These are phyloP conservation scores for Drosophila nikananu DNA, from an alignment of 1,140 invertebrate genomes.

Conservation along the genomic window DNA sequence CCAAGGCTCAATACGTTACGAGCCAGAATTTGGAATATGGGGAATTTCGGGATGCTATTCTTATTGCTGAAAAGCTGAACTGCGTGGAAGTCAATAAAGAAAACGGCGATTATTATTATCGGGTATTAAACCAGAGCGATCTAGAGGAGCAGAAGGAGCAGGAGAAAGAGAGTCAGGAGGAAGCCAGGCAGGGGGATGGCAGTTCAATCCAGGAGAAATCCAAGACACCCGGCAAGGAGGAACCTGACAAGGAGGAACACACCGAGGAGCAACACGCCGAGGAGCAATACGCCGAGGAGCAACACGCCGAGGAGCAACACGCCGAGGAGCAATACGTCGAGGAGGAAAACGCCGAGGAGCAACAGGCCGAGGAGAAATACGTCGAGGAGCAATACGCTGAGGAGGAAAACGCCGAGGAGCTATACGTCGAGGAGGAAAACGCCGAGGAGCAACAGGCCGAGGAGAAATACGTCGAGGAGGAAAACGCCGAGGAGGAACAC, in stretches of 20 bases:
- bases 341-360: neutral
- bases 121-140: neutral
- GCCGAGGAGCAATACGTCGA: too few species aligned
- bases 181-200: neutral
- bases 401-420: too few species aligned
- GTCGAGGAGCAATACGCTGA: too few species aligned
- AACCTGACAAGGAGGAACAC: neutral
- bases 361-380: too few species aligned
- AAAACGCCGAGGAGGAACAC: too few species aligned
- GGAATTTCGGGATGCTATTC: constrained; percentile 29
- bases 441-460: too few species aligned
- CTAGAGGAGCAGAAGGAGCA: neutral
- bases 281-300: too few species aligned
- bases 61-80: constrained; percentile 6
- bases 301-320: too few species aligned
- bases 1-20: constrained; percentile 34
- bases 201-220: too few species aligned
- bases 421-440: neutral
- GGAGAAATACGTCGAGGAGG: too few species aligned
- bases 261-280: too few species aligned
- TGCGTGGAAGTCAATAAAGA: neutral
- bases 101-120: neutral
- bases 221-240: neutral
- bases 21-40: neutral
- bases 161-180: neutral